These are phyloP conservation scores for Cryptosula pallasiana DNA, from an alignment of 2,888 invertebrate genomes.

Conservation along the genomic window DNA sequence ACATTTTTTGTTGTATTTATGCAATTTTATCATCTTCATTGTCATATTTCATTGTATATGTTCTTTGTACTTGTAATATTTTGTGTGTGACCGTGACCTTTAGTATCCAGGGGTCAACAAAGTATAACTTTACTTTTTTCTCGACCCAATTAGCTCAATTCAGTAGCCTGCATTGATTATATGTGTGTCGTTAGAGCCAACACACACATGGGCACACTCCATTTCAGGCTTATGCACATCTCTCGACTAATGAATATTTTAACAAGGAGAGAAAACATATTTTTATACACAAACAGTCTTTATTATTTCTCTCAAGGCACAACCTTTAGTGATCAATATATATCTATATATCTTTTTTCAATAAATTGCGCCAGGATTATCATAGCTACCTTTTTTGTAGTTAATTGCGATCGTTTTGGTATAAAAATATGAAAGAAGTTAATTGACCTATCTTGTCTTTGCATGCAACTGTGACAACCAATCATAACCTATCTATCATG, in stretches of 20 bases:
- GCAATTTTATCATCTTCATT: slow-evolving; percentile 22
- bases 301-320: slow-evolving; percentile 16
- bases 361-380: slow-evolving; percentile 8
- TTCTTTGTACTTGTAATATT: background rate
- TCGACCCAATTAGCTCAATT: slow-evolving; percentile 17
- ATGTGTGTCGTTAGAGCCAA: background rate
- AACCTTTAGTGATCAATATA: background rate
- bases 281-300: slow-evolving; percentile 21
- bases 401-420: slow-evolving; percentile 5
- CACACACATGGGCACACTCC: too few species aligned
- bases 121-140: background rate
- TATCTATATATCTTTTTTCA: background rate
- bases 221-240: slow-evolving; percentile 18
- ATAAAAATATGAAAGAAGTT: background rate
- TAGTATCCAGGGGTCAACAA: slow-evolving; percentile 2
- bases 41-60: slow-evolving; percentile 13
- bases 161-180: background rate
- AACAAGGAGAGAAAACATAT: slow-evolving; percentile 15
- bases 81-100: background rate
- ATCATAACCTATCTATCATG: background rate
- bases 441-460: too few species aligned
- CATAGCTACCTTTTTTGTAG: slow-evolving; percentile 19
- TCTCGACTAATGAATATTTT: slow-evolving; percentile 6
- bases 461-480: too few species aligned
- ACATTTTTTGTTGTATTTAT: slow-evolving; percentile 21